phyloP scores from a whole-genome alignment of 2,797 vertebrate genomes.

The Gila robusta region DNA sequence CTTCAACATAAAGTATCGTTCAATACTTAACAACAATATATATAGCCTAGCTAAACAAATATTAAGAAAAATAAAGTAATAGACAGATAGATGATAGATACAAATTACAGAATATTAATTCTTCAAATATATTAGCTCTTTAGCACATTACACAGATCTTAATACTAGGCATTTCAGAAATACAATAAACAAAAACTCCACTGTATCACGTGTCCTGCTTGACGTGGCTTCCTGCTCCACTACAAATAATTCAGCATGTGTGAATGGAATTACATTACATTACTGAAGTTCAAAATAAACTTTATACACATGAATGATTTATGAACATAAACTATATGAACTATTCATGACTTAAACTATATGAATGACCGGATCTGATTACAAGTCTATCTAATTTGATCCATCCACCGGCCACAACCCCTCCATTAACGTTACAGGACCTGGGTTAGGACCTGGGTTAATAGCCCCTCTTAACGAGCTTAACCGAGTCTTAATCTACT shows the following conservation, averaged over 20 bases:
- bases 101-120: too few species aligned
- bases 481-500: slow-evolving; percentile 29
- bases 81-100: neutral
- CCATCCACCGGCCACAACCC: neutral
- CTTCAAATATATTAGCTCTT: neutral
- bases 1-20: neutral
- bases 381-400: neutral
- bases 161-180: too few species aligned
- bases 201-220: neutral
- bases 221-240: neutral
- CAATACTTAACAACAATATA: neutral
- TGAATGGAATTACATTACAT: neutral
- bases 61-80: neutral
- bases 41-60: too few species aligned
- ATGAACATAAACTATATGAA: neutral
- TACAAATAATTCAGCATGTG: slow-evolving; percentile 18
- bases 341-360: too few species aligned
- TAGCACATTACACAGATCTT: neutral
- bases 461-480: slow-evolving; percentile 19
- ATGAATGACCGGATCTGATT: neutral
- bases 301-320: neutral
- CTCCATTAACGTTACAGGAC: neutral
- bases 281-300: neutral
- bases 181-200: neutral
- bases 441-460: neutral